Percentiles rank a stretch among this genome's conserved stretches.
Evolutionary conservation across 37 sponge, comb jelly and placozoan genomes (phyloP).

Genomic region (Cliona cf. orientalis): DNA sequence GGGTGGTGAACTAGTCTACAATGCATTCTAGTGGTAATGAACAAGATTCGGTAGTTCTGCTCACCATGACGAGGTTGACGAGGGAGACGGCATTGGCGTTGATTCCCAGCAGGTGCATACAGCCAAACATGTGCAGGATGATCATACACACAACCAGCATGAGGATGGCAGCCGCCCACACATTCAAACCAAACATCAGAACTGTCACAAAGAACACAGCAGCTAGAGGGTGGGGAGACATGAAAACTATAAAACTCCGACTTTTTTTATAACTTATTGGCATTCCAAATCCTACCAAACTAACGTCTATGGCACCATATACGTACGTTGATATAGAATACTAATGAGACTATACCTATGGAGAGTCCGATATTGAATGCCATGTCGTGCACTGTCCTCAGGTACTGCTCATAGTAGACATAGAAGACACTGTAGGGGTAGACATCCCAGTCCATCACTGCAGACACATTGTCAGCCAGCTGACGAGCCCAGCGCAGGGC

Average conservation of each 20-base stretch:
- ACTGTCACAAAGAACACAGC: slow-evolving; percentile 91
- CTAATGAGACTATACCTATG: too few relatives aligned
- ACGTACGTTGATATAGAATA: too few relatives aligned
- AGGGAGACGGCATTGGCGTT: slow-evolving; percentile 93
- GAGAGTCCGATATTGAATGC: slow-evolving; percentile 83
- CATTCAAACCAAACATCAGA: slow-evolving; percentile 82
- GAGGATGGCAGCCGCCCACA: slow-evolving; percentile 84
- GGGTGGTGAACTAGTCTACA: too few relatives aligned
- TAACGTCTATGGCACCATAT: too few relatives aligned
- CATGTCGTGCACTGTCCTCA: slow-evolving; percentile 72
- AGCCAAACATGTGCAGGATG: slow-evolving; percentile 90
- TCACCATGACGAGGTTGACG: slow-evolving; percentile 98
- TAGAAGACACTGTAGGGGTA: slow-evolving; percentile 95
- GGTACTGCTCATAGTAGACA: slow-evolving; percentile 98
- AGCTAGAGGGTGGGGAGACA: slow-evolving; percentile 39
- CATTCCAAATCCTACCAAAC: too few relatives aligned
- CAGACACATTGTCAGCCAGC: slow-evolving; percentile 66
- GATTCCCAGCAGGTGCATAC: slow-evolving; percentile 85
- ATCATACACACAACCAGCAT: slow-evolving; percentile 79
- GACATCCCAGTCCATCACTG: slow-evolving; percentile 37
- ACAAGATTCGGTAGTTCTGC: slow-evolving; percentile 8
- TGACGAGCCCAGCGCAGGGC: slow-evolving; percentile 77
- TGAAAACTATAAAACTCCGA: too few relatives aligned
- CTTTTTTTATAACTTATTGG: too few relatives aligned
- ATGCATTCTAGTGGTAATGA: too few relatives aligned